These are phyloP conservation scores for Denticeps clupeoides DNA, from an alignment of 2,797 vertebrate genomes.

Conservation along the genomic window DNA sequence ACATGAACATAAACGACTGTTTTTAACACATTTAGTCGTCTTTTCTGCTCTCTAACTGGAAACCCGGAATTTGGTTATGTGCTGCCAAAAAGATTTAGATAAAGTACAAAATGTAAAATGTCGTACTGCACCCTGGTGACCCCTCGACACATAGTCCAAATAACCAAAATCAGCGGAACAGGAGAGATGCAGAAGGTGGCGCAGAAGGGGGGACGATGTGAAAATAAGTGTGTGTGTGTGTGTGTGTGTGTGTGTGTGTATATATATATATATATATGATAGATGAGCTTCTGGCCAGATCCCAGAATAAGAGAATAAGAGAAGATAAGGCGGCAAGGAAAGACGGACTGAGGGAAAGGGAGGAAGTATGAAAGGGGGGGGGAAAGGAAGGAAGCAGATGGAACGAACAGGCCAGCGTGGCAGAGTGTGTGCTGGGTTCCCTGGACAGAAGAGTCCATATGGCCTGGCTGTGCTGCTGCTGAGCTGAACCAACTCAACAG, in stretches of 20 bases:
- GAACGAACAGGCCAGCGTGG: slow-evolving; percentile 54
- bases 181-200: not conserved
- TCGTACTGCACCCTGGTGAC: too few species aligned
- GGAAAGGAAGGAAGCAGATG: slow-evolving; percentile 46
- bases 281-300: not conserved
- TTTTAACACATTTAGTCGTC: too few species aligned
- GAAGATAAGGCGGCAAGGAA: slow-evolving; percentile 7
- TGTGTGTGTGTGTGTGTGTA: too few species aligned
- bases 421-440: slow-evolving; percentile 63
- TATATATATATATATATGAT: not conserved
- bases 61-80: too few species aligned
- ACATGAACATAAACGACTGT: too few species aligned
- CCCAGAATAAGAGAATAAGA: not conserved
- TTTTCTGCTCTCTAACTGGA: too few species aligned
- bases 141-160: too few species aligned
- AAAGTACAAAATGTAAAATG: too few species aligned
- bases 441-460: slow-evolving; percentile 61
- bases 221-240: too few species aligned
- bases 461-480: slow-evolving; percentile 49
- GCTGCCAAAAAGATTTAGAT: too few species aligned
- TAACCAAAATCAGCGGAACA: too few species aligned
- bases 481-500: slow-evolving; percentile 12
- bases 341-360: not conserved
- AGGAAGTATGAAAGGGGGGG: slow-evolving; percentile 27
- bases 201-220: slow-evolving; percentile 1